Evolutionary conservation across 1,140 invertebrate species (phyloP).

Genomic region (Whitmania pigra): DNA sequence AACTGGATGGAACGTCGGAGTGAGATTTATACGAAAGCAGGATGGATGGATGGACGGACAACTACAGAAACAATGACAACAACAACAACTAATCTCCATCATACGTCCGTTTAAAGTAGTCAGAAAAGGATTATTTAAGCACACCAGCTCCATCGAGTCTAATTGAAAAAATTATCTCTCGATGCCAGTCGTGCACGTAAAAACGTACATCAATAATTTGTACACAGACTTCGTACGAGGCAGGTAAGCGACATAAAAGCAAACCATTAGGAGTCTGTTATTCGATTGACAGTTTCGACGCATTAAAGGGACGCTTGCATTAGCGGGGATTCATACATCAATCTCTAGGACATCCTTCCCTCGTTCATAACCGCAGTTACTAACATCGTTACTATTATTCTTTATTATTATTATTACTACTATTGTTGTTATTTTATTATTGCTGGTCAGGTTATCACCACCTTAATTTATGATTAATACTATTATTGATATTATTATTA

Average conservation of each 20-base stretch:
- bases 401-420: not conserved
- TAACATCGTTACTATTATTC: not conserved
- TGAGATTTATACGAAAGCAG: not conserved
- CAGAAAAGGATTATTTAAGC: slow-evolving; percentile 2
- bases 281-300: slow-evolving; percentile 9
- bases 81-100: not conserved
- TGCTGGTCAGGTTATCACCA: too few species aligned
- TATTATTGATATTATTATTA: not conserved
- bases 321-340: not conserved
- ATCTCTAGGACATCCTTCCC: slow-evolving; percentile 8
- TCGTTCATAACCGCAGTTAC: slow-evolving; percentile 5
- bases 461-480: not conserved
- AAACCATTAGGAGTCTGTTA: slow-evolving; percentile 13
- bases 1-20: too few species aligned
- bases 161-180: too few species aligned
- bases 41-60: too few species aligned
- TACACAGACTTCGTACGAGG: slow-evolving; percentile 8
- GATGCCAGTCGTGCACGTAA: too few species aligned
- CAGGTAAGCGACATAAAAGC: slow-evolving; percentile 2
- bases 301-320: slow-evolving; percentile 9
- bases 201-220: too few species aligned
- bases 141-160: not conserved
- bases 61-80: too few species aligned
- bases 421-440: too few species aligned
- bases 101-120: not conserved